A percentile compares a stretch with the other conserved stretches of the same genome.
phyloP scores from a whole-genome alignment of 2,113 vertebrate species.

The Albula glossodonta region DNA sequence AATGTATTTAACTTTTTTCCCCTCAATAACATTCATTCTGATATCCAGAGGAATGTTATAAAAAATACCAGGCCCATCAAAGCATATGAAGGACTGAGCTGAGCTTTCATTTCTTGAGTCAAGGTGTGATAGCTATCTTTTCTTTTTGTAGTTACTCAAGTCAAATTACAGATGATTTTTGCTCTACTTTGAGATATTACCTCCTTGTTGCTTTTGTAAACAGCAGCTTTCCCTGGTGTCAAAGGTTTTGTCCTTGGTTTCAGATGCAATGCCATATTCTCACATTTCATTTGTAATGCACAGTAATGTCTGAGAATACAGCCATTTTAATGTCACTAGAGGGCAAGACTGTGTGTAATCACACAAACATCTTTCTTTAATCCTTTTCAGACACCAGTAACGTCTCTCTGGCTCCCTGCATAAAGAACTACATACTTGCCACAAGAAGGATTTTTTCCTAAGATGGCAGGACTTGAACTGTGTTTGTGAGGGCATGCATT shows the following conservation, averaged over 20 bases:
- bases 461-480: constrained; percentile 43
- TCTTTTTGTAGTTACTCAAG: not conserved
- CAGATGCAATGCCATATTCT: not conserved
- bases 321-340: not conserved
- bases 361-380: constrained; percentile 8
- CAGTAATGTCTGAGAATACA: not conserved
- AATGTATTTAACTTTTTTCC: too few relatives aligned
- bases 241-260: not conserved
- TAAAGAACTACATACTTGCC: not conserved
- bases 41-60: not conserved
- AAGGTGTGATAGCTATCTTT: not conserved
- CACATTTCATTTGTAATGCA: not conserved
- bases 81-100: not conserved
- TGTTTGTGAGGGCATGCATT: constrained; percentile 52
- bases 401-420: not conserved
- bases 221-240: not conserved
- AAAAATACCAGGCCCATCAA: not conserved
- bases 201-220: too few relatives aligned
- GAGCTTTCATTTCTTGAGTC: not conserved
- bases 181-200: not conserved
- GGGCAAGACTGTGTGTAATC: not conserved
- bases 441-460: not conserved
- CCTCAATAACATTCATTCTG: not conserved
- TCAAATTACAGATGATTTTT: not conserved
- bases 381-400: not conserved